Evolutionary conservation across 2,888 invertebrate species (phyloP).

Genomic region (Leuctra nigra): DNA sequence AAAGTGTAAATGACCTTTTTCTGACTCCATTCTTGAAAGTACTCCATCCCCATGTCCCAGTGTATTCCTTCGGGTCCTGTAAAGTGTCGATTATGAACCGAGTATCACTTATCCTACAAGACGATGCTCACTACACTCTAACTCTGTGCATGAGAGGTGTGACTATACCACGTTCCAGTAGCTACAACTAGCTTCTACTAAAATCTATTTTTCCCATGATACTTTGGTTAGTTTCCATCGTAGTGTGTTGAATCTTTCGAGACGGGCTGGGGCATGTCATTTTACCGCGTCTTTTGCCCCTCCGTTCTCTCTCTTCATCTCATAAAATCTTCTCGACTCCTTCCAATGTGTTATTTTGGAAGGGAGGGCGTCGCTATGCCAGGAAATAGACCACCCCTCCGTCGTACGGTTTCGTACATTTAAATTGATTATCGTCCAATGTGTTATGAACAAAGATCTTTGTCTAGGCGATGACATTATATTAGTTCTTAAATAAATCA

Average conservation of each 20-base stretch:
- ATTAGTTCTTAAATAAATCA: too few species aligned
- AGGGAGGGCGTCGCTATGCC: too few species aligned
- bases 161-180: not conserved
- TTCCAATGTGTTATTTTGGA: too few species aligned
- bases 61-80: not conserved
- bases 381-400: too few species aligned
- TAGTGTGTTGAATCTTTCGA: not conserved
- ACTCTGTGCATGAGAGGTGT: not conserved
- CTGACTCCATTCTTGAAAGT: not conserved
- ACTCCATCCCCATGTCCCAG: not conserved
- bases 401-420: too few species aligned
- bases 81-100: not conserved
- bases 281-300: not conserved
- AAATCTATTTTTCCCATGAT: not conserved
- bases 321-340: too few species aligned
- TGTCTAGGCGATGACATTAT: too few species aligned
- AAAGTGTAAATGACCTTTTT: not conserved
- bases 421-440: too few species aligned
- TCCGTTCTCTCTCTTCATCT: not conserved
- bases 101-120: not conserved
- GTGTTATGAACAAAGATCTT: too few species aligned
- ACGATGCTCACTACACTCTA: not conserved
- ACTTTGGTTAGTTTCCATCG: not conserved
- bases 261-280: not conserved
- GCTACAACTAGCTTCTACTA: not conserved